Evolutionary conservation across 1,140 invertebrate genomes (phyloP).

Genomic region (Globodera ellingtonae): DNA sequence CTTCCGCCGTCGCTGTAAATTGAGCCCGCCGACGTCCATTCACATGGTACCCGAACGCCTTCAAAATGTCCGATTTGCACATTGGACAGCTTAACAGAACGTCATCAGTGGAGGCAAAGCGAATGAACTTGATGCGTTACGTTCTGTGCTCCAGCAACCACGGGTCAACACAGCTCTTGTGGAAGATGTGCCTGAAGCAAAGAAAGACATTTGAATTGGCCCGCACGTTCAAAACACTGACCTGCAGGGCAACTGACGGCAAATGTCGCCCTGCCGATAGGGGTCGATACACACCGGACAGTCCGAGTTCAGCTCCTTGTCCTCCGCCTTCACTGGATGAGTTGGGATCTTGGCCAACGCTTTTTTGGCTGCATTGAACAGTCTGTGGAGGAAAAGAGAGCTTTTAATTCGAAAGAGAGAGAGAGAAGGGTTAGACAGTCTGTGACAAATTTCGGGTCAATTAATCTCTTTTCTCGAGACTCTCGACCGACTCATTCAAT

Average conservation of each 20-base stretch:
- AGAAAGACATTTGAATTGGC: background rate
- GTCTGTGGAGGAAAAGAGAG: conserved; percentile 59
- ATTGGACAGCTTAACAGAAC: conserved; percentile 70
- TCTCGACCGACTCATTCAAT: background rate
- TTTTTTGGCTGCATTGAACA: conserved; percentile 85
- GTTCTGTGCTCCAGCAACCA: conserved; percentile 89
- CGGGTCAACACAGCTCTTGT: conserved; percentile 89
- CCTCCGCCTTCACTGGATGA: conserved; percentile 79
- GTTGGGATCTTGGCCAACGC: conserved; percentile 85
- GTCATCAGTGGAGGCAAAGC: background rate
- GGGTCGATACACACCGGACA: conserved; percentile 88
- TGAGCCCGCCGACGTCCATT: conserved; percentile 41
- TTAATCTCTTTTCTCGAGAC: too few species aligned
- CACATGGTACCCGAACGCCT: conserved; percentile 76
- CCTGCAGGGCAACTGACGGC: conserved; percentile 84
- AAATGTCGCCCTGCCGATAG: conserved; percentile 80
- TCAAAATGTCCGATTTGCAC: conserved; percentile 92
- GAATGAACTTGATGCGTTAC: conserved; percentile 69
- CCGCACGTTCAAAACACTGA: conserved; percentile 68
- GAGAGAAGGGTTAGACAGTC: too few species aligned
- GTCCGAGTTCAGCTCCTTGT: conserved; percentile 82
- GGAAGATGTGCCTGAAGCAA: conserved; percentile 80
- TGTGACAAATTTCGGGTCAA: background rate
- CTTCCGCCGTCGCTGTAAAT: conserved; percentile 39
- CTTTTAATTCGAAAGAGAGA: background rate